Evolutionary conservation across 2,113 vertebrate genomes (phyloP), one percentile per base, ranked within the genome.

Genomic region (Neolamprologus kungweensis): DNA sequence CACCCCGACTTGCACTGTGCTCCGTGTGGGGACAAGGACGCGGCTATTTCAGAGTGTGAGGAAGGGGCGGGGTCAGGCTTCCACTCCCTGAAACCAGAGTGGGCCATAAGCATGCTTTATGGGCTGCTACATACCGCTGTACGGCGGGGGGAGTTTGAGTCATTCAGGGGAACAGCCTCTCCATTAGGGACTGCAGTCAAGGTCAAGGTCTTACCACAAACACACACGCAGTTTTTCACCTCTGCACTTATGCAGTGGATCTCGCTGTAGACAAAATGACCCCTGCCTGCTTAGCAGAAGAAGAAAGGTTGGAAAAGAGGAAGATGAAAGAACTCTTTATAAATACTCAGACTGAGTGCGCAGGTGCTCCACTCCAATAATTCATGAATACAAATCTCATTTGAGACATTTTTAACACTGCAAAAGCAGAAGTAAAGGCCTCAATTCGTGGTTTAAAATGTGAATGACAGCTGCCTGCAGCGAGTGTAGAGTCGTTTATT

Each of bases 11-110:
- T 55, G 84, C 88, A 89, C 88, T 88, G 89, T 33, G 86, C 90
- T 92, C 86, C 6, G 88, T 83, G 84, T 82, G 85, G 91, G 95
- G 94, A 96, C 94, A 96, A 97, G 96, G 96, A 96, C 96, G 91
- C 45, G 89, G 95, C 96, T 97, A 97, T 97, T 97, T 96, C 96
- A 95, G 96, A 96, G 94, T 84, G 92, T 82, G 92, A 93, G 90
- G 88, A 94, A 91, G 91, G 85, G 93, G 93, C 85, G 86, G 91
- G 90, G 73, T 4, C 13, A 11, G 63, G 84, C 60, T 73, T 95
- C 95, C 95, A 95, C 95, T 96, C 96, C 94, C 94, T 96, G 96
- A 96, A 97, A 97, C 94, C 90, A 87, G 94, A 96, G 96, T 87
- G 86, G 95, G 92, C 89, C 94, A 95, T 94, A 94, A 95, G 91